Conservation (phyloP, 2,888 invertebrate genomes). For the Cybosia mesomella region DNA sequence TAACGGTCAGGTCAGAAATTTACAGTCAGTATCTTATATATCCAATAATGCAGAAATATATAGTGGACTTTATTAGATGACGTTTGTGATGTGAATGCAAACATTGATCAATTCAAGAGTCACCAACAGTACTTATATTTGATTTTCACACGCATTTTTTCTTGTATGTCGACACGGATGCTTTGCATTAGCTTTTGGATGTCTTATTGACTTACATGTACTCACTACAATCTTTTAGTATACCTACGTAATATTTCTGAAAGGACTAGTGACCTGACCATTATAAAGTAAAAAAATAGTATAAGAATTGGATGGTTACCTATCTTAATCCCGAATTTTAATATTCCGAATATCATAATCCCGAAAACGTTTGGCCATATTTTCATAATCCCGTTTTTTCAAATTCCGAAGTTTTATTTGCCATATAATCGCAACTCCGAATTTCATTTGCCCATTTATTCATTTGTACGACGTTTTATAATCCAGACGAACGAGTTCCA, state of each 20-base stretch:
- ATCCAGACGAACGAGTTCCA: too few relatives aligned
- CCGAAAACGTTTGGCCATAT: too few relatives aligned
- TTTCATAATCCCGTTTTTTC: too few relatives aligned
- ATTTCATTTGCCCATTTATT: too few relatives aligned
- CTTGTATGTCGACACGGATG: conserved; percentile 26
- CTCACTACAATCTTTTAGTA: neutral
- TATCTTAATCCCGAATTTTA: neutral
- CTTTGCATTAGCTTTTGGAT: conserved; percentile 4
- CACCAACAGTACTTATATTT: conserved; percentile 46
- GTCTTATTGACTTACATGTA: neutral
- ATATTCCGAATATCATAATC: too few relatives aligned
- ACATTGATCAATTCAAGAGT: conserved; percentile 51
- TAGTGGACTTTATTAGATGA: conserved; percentile 30
- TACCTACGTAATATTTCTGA: neutral
- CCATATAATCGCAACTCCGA: too few relatives aligned
- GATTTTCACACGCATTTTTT: conserved; percentile 57
- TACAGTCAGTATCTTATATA: neutral
- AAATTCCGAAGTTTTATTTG: too few relatives aligned
- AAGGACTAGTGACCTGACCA: neutral
- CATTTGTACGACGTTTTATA: too few relatives aligned
- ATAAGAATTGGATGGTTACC: too few relatives aligned
- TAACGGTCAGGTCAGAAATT: too few relatives aligned
- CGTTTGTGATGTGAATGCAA: conserved; percentile 48
- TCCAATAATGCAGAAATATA: conserved; percentile 24
- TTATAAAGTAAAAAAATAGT: too few relatives aligned